Conservation (phyloP, 2,113 vertebrate genomes). For the Isurus oxyrinchus region DNA sequence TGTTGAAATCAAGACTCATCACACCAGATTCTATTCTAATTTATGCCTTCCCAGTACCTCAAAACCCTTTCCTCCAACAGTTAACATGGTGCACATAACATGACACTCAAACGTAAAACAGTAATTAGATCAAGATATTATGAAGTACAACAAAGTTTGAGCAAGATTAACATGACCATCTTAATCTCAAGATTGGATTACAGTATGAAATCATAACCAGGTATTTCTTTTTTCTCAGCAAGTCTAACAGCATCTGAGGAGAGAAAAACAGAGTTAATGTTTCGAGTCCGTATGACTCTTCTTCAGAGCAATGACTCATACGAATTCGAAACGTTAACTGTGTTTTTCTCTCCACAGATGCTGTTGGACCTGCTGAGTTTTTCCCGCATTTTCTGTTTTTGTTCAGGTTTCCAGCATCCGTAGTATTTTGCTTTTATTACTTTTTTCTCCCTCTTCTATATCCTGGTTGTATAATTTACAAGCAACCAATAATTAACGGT, state of each 20-base stretch:
- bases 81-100: neutral
- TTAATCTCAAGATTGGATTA: neutral
- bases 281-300: too few relatives aligned
- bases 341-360: neutral
- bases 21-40: neutral
- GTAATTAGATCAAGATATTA: neutral
- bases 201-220: neutral
- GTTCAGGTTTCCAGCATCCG: too few relatives aligned
- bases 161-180: neutral
- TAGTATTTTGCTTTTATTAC: neutral
- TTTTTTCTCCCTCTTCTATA: neutral
- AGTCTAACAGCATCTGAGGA: too few relatives aligned
- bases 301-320: too few relatives aligned
- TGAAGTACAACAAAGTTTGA: neutral
- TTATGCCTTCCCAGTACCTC: neutral
- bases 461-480: neutral
- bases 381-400: too few relatives aligned
- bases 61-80: neutral
- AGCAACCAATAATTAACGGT: neutral
- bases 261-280: too few relatives aligned
- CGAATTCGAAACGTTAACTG: too few relatives aligned
- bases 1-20: neutral
- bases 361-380: too few relatives aligned
- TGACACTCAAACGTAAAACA: neutral
- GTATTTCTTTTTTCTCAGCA: neutral